These are phyloP conservation scores for Drosophila mettleri DNA, from an alignment of 2,888 invertebrate genomes.

Conservation along the genomic window DNA sequence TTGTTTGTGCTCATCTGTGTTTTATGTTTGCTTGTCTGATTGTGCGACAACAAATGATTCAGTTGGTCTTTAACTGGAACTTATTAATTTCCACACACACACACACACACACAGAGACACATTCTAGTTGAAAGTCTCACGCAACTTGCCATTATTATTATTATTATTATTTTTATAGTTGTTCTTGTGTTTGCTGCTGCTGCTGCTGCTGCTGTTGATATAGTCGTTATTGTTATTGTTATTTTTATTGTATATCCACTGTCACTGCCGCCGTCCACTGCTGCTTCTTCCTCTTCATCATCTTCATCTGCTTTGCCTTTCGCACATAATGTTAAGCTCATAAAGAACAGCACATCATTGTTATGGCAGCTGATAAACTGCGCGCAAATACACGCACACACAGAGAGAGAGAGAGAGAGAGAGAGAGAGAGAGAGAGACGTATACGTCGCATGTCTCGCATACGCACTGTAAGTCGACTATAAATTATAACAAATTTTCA, in stretches of 20 bases:
- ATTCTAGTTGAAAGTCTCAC: constrained; percentile 39
- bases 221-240: constrained; percentile 40
- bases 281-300: background rate
- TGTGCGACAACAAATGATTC: constrained; percentile 67
- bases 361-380: constrained; percentile 65
- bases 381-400: constrained; percentile 11
- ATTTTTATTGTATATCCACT: constrained; percentile 50
- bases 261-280: constrained; percentile 36
- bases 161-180: constrained; percentile 17
- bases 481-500: constrained; percentile 20
- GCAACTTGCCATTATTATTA: constrained; percentile 51
- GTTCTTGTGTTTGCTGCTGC: constrained; percentile 7
- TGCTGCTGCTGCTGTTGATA: constrained; percentile 16
- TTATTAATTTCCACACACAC: constrained; percentile 64
- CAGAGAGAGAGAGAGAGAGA: no score
- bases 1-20: constrained; percentile 33
- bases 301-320: constrained; percentile 35
- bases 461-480: constrained; percentile 34
- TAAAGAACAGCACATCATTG: constrained; percentile 65
- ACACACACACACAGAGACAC: constrained; percentile 17
- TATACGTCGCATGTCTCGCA: constrained; percentile 11
- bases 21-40: constrained; percentile 60
- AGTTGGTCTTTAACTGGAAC: constrained; percentile 69
- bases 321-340: constrained; percentile 48
- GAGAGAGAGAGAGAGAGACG: no score